Base-by-base conservation (phyloP, 2,888 invertebrate species). In the Caenorhabditis sp. region DNA sequence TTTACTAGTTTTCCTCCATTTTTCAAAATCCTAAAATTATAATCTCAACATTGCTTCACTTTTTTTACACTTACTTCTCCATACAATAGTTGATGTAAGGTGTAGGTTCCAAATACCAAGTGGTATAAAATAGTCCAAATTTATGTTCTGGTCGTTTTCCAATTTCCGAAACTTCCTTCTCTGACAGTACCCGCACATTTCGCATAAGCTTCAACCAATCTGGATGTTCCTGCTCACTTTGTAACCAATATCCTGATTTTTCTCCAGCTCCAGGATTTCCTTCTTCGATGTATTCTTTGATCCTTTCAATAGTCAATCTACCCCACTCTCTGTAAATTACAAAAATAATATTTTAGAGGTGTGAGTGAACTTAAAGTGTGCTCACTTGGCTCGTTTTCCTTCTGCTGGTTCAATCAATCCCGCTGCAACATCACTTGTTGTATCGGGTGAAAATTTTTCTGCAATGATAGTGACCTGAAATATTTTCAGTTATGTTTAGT, bases 401-500 rank as follows among this genome's bases (percentile, higher is more conserved):
- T 66, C 61, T 25, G 68, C 86, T 0, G 87, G 87, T 60, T 79
- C 74, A 83, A 87, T 88, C 69, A 85, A 82, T 1, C 88, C 88
- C 10, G 87, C 88, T 1, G 88, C 84, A 12, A 85, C 82, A 65
- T 88, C 88, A 4, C 84, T 83, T 0, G 87, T 87, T 1, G 87
- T 84, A 43, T 78, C 59, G 0, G 88, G 88, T 1, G 87, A 82
- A 64, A 87, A 87, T 4, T 77, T 65, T 21, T 87, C 87, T 7
- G 88, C 83, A 17, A 88, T 77, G 8, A 88, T 70, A 4, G 85
- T 85, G 1, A 88, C 82, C 65, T 88, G 73, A 21, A 76, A 78
- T 63, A 26, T 20, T 20, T 43, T 36, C 17, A n/a, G n/a, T n/a
- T n/a, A n/a, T n/a, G n/a, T n/a, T n/a, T n/a, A n/a, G n/a, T n/a